These are phyloP conservation scores for Marronus borbonicus DNA, from an alignment of 2,888 invertebrate genomes.

Conservation along the genomic window DNA sequence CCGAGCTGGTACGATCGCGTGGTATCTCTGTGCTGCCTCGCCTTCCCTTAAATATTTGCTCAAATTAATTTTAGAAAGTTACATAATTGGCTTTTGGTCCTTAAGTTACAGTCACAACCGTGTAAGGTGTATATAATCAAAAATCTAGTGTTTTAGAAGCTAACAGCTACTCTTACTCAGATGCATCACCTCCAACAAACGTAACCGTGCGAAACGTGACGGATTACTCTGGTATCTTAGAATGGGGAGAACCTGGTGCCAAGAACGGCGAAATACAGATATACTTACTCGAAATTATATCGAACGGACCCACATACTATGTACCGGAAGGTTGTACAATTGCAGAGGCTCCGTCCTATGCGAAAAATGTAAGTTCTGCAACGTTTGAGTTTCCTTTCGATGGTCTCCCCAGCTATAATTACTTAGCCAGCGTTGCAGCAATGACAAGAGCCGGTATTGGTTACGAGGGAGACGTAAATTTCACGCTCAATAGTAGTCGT, in stretches of 20 bases:
- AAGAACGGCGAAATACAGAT: conserved; percentile 50
- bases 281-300: conserved; percentile 48
- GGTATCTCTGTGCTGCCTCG: too few relatives aligned
- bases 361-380: not conserved
- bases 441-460: conserved; percentile 49
- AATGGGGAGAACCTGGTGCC: conserved; percentile 10
- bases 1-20: too few relatives aligned
- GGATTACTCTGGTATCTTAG: not conserved
- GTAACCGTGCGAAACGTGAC: not conserved
- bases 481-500: not conserved
- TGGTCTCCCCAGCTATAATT: conserved; percentile 48
- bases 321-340: conserved; percentile 49
- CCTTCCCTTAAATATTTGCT: too few relatives aligned
- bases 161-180: not conserved
- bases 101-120: not conserved
- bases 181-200: conserved; percentile 20
- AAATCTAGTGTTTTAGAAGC: not conserved
- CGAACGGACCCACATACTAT: conserved; percentile 40
- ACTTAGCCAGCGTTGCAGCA: conserved; percentile 47
- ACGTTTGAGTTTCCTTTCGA: conserved; percentile 46
- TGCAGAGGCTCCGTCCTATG: not conserved
- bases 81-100: conserved; percentile 37
- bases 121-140: not conserved
- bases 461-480: not conserved
- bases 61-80: too few relatives aligned